These are phyloP conservation scores for Erpobdella octoculata DNA, from an alignment of 2,888 invertebrate species.

Conservation along the genomic window DNA sequence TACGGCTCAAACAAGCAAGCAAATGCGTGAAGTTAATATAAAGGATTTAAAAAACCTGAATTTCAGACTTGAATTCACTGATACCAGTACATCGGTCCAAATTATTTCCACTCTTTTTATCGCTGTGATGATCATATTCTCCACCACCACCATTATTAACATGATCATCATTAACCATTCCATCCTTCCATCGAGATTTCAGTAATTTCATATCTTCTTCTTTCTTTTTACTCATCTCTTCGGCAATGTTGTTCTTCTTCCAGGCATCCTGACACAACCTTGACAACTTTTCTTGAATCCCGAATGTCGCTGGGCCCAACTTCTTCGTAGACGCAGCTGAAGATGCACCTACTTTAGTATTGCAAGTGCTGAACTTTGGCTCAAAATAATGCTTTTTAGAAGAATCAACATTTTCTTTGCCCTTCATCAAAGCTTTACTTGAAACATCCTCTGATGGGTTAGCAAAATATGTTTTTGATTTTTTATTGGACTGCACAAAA, in stretches of 20 bases:
- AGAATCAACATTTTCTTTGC: not conserved
- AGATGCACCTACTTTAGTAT: not conserved
- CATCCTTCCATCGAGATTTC: constrained; percentile 48
- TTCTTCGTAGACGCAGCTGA: constrained; percentile 24
- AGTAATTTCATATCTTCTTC: constrained; percentile 49
- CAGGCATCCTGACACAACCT: constrained; percentile 40
- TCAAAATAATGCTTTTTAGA: not conserved
- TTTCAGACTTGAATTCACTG: too few relatives aligned
- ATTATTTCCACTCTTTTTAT: too few relatives aligned
- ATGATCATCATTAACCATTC: constrained; percentile 33
- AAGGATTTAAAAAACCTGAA: too few relatives aligned
- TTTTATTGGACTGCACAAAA: not conserved
- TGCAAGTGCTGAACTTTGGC: constrained; percentile 14
- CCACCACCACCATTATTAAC: not conserved
- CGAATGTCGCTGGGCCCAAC: constrained; percentile 45
- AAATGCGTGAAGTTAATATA: too few relatives aligned
- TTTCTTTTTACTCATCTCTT: constrained; percentile 46
- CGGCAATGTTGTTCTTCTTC: constrained; percentile 45
- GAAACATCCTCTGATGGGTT: not conserved
- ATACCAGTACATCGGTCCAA: too few relatives aligned
- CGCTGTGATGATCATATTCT: too few relatives aligned
- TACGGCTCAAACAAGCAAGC: too few relatives aligned
- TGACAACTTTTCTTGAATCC: constrained; percentile 47
- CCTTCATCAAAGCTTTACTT: not conserved
- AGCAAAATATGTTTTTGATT: too few relatives aligned